Evolutionary conservation across 1,140 invertebrate genomes (phyloP), one percentile per base, ranked within the genome.

Genomic region (Zaprionus camerounensis): DNA sequence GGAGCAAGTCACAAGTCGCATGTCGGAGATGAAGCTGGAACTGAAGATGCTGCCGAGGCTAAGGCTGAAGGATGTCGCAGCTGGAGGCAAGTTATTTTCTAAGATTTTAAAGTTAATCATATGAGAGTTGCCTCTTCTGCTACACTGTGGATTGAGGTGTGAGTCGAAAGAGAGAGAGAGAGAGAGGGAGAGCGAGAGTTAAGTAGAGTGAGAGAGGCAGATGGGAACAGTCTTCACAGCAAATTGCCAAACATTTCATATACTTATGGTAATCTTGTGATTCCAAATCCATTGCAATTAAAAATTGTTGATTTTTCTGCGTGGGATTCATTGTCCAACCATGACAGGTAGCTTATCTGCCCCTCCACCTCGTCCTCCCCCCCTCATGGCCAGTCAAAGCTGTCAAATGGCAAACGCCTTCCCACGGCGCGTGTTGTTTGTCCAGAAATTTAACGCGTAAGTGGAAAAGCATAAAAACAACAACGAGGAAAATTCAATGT

Each of bases 381-480:
- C 7, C 0, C n/a, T 17, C 2, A 2, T 6, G 15, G 15, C 6
- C 38, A 41, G 6, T 46, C 13, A 73, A 80, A 77, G 75, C 75
- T 80, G 75, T 80, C 78, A 80, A 80, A 78, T 71, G 75, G 62
- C 59, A 78, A 76, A 80, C 78, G 75, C 69, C 69, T 67, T n/a
- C 20, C 24, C 12, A 26, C 13, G 71, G 66, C 82, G 73, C 73
- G 72, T 79, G 76, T 72, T 86, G 83, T 82, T 86, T 82, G 80
- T 80, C 80, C 76, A 79, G 72, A 76, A 85, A 80, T 85, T 84
- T 77, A 81, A 84, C 62, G 78, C 73, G 63, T 64, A 82, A 90
- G 76, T 82, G 79, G 76, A 90, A 90, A 85, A 81, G 55, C 69
- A 71, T 80, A 71, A 78, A 78, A 81, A 78, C 62, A 80, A 70